These are phyloP conservation scores for Nipponacmea schrenckii DNA, from an alignment of 2,888 invertebrate species.

Conservation along the genomic window DNA sequence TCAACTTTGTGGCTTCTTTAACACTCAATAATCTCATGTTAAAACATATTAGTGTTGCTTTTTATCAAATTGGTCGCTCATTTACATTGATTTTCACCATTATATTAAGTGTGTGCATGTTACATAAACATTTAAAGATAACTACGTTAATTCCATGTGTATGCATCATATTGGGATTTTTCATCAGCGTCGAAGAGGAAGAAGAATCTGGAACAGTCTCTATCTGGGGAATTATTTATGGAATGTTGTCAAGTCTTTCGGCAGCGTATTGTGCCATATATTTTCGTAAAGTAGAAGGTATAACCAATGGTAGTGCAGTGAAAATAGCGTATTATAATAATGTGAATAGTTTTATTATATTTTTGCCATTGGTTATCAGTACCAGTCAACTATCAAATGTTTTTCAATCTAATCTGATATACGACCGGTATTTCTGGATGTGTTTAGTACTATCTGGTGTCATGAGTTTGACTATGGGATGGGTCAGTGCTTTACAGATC, in stretches of 20 bases:
- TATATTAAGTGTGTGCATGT: constrained; percentile 55
- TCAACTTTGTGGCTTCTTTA: constrained; percentile 58
- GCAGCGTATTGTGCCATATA: constrained; percentile 65
- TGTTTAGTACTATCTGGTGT: constrained; percentile 56
- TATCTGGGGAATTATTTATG: constrained; percentile 62
- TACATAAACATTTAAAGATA: constrained; percentile 49
- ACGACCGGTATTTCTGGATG: constrained; percentile 49
- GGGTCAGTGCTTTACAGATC: constrained; percentile 66
- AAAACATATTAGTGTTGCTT: constrained; percentile 65
- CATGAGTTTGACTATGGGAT: constrained; percentile 60
- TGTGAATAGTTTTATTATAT: constrained; percentile 56
- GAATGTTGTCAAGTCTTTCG: constrained; percentile 62
- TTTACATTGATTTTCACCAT: constrained; percentile 66
- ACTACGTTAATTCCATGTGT: constrained; percentile 55
- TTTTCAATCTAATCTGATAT: constrained; percentile 35
- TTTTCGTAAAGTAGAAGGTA: constrained; percentile 59
- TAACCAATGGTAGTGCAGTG: constrained; percentile 55
- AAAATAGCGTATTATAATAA: constrained; percentile 62
- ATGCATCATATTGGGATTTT: constrained; percentile 61
- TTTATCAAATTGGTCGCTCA: constrained; percentile 66
- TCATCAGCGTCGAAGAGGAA: constrained; percentile 65
- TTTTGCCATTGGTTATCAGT: constrained; percentile 57
- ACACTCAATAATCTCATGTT: constrained; percentile 67
- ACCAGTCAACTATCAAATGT: constrained; percentile 58
- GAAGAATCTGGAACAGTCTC: constrained; percentile 59